phyloP scores from a whole-genome alignment of 2,888 invertebrate species.

The Dasysyrphus tricinctus region DNA sequence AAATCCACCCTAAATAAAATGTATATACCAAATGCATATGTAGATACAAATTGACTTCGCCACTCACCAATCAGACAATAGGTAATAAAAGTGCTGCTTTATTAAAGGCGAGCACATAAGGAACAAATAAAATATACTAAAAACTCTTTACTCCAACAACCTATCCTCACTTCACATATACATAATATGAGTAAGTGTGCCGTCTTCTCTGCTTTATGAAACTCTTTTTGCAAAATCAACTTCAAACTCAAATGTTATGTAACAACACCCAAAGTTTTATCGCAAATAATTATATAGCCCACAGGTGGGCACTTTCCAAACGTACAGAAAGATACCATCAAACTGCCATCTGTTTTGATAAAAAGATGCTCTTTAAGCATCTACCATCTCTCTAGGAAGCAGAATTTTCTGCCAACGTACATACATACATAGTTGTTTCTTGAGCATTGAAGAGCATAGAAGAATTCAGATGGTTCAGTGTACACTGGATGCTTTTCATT shows the following conservation, averaged over 20 bases:
- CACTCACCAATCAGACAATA: not conserved
- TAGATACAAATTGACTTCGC: not conserved
- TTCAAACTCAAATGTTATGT: slow-evolving; percentile 41
- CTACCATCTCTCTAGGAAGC: slow-evolving; percentile 43
- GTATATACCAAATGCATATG: not conserved
- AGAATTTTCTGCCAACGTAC: slow-evolving; percentile 12
- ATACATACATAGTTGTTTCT: slow-evolving; percentile 14
- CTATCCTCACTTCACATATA: no score
- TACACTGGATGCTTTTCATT: slow-evolving; percentile 57
- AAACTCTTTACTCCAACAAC: no score
- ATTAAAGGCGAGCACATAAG: not conserved
- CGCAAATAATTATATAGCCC: slow-evolving; percentile 62
- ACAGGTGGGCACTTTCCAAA: slow-evolving; percentile 48
- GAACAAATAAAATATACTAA: not conserved
- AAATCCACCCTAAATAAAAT: not conserved
- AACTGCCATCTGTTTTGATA: slow-evolving; percentile 57
- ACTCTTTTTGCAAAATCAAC: not conserved
- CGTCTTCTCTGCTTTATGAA: not conserved
- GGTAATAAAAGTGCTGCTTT: not conserved
- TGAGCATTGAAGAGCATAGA: slow-evolving; percentile 18
- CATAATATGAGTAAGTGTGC: not conserved
- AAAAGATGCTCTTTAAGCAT: slow-evolving; percentile 40
- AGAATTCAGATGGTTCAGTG: slow-evolving; percentile 26
- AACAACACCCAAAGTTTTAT: slow-evolving; percentile 60
- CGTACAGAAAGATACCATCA: slow-evolving; percentile 46